Base-by-base conservation (phyloP, 2,113 vertebrate genomes). In the Vulpes vulpes region DNA sequence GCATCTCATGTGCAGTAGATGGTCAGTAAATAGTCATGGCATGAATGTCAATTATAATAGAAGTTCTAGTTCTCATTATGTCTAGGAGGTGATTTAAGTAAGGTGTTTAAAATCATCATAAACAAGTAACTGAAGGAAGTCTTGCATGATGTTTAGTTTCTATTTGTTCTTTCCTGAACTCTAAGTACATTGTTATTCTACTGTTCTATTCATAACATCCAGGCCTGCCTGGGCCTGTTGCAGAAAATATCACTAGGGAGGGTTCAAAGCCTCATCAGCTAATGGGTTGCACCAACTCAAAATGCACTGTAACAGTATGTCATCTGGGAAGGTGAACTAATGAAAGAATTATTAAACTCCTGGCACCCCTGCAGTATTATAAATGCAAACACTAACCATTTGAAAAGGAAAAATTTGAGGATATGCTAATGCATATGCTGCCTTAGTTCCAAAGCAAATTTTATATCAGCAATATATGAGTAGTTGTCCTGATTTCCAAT, bases 201-300 rank as follows among this genome's bases (percentile, higher is more conserved):
- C 30, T 86, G 1, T 55, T 89, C 86, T 92, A 95, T 97, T 97
- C 94, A 85, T 62, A 93, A 32, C 89, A 89, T 86, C 0, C 43
- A 96, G 98, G 96, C 98, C 60, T 99, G 98, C 85, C 99, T 98
- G 98, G 97, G 22, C 98, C 97, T 96, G 99, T 94, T 97, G 95
- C n/a, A 55, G 87, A 76, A 76, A 97, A 87, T 25, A 96, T 94
- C 35, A 89, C 51, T 64, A 89, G 73, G 38, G 76, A 89, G 59
- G 25, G 73, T 79, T 96, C 81, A 83, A 94, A 94, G 67, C 8
- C 86, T 95, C 95, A 35, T 79, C 76, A 91, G 1, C 16, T 74
- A 69, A 35, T 53, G 88, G 25, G 65, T 83, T 90, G 79, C 65
- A 17, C 6, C 82, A 74, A 43, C 38, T 91, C 86, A 71, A 95